Conservation (phyloP, 2,113 vertebrate species). For the Eleginops maclovinus region DNA sequence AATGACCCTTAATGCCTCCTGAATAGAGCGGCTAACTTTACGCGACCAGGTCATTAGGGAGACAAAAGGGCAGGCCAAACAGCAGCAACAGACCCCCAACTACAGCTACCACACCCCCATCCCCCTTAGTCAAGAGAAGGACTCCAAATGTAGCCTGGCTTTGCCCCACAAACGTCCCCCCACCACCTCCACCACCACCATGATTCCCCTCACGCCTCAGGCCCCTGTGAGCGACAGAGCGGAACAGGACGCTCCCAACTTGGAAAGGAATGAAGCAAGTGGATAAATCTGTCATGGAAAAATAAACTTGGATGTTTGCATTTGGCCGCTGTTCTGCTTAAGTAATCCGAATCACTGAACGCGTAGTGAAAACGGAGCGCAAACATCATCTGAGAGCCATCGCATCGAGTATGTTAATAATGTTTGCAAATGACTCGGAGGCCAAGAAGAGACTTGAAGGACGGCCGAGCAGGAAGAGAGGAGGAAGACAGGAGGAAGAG, state of each 20-base stretch:
- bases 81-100: conserved; percentile 61
- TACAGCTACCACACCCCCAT: conserved; percentile 13
- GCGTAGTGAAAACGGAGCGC: conserved; percentile 59
- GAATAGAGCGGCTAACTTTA: conserved; percentile 74
- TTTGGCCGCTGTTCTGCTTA: conserved; percentile 47
- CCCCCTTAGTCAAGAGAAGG: conserved; percentile 31
- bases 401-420: conserved; percentile 62
- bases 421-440: conserved; percentile 73
- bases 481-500: background rate
- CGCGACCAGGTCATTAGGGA: conserved; percentile 71
- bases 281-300: conserved; percentile 62
- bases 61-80: conserved; percentile 72
- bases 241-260: conserved; percentile 49
- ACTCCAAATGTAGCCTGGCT: conserved; percentile 42
- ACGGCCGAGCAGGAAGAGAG: conserved; percentile 10
- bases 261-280: conserved; percentile 49
- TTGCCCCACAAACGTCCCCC: background rate
- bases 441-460: conserved; percentile 37
- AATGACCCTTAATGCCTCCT: conserved; percentile 77
- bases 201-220: conserved; percentile 46
- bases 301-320: conserved; percentile 57
- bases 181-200: background rate
- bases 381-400: conserved; percentile 58
- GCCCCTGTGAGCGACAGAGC: conserved; percentile 39
- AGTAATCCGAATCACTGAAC: conserved; percentile 51